Conservation (phyloP, 2,888 invertebrate genomes). For the Calameuta filiformis region DNA sequence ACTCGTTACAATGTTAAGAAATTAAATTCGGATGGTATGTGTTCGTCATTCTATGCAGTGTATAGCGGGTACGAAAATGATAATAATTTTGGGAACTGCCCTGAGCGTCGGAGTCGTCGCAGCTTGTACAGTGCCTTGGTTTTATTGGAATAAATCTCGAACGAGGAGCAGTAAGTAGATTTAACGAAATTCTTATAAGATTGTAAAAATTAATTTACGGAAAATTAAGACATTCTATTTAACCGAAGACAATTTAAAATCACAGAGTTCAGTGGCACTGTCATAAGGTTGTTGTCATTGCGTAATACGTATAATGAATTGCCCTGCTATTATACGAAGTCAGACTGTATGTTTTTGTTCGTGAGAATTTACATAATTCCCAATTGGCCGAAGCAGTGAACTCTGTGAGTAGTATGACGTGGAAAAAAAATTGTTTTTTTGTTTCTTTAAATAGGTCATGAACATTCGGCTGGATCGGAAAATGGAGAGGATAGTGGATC, state of each 20-base stretch:
- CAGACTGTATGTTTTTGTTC: neutral
- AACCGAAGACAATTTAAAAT: neutral
- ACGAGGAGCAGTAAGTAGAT: neutral
- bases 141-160: constrained; percentile 17
- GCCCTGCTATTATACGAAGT: neutral
- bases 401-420: neutral
- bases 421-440: neutral
- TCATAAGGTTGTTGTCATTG: neutral
- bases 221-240: neutral
- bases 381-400: neutral
- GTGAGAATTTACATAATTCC: neutral
- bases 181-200: neutral
- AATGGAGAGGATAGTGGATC: neutral
- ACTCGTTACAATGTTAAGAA: neutral
- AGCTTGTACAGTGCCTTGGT: constrained; percentile 30
- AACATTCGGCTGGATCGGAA: neutral
- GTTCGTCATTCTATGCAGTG: neutral
- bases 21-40: neutral
- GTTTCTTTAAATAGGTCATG: neutral
- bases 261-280: neutral
- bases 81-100: constrained; percentile 17
- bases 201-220: neutral
- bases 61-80: constrained; percentile 22
- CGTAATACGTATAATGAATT: neutral
- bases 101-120: constrained; percentile 24